Conservation (phyloP, 1,140 invertebrate species). For the Neodiprion fabricii region DNA sequence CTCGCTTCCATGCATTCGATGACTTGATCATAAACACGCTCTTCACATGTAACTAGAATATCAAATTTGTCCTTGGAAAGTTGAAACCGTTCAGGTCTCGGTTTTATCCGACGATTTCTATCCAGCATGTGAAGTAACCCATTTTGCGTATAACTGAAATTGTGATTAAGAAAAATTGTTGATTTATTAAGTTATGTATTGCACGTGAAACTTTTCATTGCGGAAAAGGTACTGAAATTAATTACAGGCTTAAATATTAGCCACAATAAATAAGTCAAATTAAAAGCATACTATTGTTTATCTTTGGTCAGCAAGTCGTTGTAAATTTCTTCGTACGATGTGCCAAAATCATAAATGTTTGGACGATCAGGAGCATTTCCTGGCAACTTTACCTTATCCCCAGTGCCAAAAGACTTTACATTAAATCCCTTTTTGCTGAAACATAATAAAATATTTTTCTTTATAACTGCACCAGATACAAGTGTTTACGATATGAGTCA, state of each 20-base stretch:
- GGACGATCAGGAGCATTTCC: conserved; percentile 94
- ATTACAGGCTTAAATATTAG: neutral
- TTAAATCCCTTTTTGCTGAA: conserved; percentile 93
- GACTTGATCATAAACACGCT: conserved; percentile 97
- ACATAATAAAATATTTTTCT: conserved; percentile 42
- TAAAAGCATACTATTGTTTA: conserved; percentile 81
- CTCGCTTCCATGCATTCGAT: conserved; percentile 78
- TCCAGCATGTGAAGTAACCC: conserved; percentile 98
- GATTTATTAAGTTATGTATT: neutral
- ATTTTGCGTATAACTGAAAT: conserved; percentile 93
- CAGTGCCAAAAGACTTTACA: conserved; percentile 97
- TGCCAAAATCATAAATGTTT: conserved; percentile 98
- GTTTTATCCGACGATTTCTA: conserved; percentile 95
- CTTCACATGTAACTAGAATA: conserved; percentile 97
- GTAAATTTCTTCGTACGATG: conserved; percentile 96
- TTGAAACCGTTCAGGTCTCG: conserved; percentile 94
- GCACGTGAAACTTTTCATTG: conserved; percentile 1
- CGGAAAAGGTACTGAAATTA: conserved; percentile 9
- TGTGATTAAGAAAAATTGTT: conserved; percentile 29
- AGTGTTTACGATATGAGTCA: neutral
- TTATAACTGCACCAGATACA: neutral
- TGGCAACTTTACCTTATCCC: conserved; percentile 96
- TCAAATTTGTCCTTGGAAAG: conserved; percentile 90
- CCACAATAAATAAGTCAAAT: conserved; percentile 28
- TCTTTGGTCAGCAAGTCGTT: conserved; percentile 91